These are phyloP conservation scores for Euplexia lucipara DNA, from an alignment of 2,888 invertebrate species.

Conservation along the genomic window DNA sequence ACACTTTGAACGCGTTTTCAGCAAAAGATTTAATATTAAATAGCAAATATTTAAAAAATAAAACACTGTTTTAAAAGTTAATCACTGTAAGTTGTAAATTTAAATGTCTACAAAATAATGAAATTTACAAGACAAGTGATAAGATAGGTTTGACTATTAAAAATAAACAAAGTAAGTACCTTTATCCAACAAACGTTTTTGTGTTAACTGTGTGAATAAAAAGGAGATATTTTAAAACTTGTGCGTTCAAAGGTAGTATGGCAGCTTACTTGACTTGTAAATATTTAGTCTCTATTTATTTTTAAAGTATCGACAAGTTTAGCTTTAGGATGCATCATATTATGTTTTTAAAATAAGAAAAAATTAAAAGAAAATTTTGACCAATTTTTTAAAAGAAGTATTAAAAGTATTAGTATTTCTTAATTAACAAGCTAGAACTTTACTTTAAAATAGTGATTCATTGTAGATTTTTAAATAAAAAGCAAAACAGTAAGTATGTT, in stretches of 20 bases:
- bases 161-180: neutral
- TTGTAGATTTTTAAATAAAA: neutral
- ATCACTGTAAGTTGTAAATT: too few species aligned
- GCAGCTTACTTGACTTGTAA: constrained; percentile 64
- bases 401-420: too few species aligned
- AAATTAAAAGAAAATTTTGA: neutral
- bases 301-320: constrained; percentile 48
- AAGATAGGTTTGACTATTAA: too few species aligned
- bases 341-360: neutral
- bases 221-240: constrained; percentile 12
- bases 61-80: neutral
- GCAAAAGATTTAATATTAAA: neutral
- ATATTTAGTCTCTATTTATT: constrained; percentile 53
- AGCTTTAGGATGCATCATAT: constrained; percentile 30
- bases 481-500: neutral
- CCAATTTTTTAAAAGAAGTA: too few species aligned
- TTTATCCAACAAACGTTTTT: neutral
- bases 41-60: neutral
- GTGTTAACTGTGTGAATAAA: neutral
- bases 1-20: constrained; percentile 60
- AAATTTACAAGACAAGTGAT: too few species aligned
- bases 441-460: neutral
- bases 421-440: too few species aligned
- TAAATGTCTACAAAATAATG: too few species aligned
- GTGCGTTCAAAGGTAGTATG: constrained; percentile 66